Base-by-base conservation (phyloP, 2,797 vertebrate genomes). In the Pipistrellus pipistrellus region DNA sequence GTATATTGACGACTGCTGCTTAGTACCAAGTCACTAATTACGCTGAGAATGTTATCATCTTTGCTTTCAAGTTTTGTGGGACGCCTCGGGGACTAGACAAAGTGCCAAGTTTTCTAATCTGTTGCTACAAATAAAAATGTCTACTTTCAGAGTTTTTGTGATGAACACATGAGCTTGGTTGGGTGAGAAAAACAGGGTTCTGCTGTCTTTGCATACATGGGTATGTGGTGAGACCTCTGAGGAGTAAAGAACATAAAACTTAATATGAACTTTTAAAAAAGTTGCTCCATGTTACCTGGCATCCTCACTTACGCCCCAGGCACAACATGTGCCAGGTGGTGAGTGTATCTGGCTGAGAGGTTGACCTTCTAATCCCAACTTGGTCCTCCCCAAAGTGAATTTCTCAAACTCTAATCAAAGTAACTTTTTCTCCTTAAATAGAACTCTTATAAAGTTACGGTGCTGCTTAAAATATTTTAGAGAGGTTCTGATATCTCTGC, bases 71-170 rank as follows among this genome's bases (percentile, higher is more conserved):
- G 53, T 72, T 69, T 44, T 57, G 48, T 46, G 59, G 44, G 78
- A 90, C 53, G 71, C 78, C 25, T 73, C 55, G 27, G 95, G 51
- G 68, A 89, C 41, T 84, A 84, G 71, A 84, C 6, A 57, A 53
- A 93, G 76, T 80, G 35, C n/a, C 76, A 90, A 51, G 27, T 85
- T 88, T 95, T 81, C 51, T 94, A 62, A 93, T 94, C 76, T 76
- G 20, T 88, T 84, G 13, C 68, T 78, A 69, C 76, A 93, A 69
- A 96, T n/a, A 89, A 90, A 93, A 86, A 51, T 57, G 95, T 66
- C 71, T 91, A 57, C 51, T 93, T 71, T 81, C n/a, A 55, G 72
- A 73, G 55, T 21, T 77, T 91, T 94, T 23, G 0, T 81, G 83
- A 89, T 92, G 35, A 75, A 94, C 64, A 25, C 51, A 35, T 48